phyloP scores from a whole-genome alignment of 1,140 invertebrate genomes.

The Mercenaria mercenaria region DNA sequence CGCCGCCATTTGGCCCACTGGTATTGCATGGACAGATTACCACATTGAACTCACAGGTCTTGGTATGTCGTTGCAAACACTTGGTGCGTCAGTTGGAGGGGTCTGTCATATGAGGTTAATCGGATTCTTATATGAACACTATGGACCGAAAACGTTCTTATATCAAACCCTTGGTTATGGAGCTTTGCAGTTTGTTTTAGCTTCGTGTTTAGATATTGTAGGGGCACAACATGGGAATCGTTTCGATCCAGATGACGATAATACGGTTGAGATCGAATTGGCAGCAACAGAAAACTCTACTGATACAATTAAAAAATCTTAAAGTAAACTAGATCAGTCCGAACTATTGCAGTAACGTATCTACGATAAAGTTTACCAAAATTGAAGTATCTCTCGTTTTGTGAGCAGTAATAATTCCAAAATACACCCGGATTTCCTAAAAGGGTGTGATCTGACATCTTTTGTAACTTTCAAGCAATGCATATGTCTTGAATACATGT shows the following conservation, averaged over 20 bases:
- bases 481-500: no score
- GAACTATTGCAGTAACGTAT: no score
- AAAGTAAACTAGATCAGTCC: no score
- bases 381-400: no score
- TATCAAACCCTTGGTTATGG: conserved; percentile 67
- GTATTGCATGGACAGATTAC: conserved; percentile 71
- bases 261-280: not conserved
- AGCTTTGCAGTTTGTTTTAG: not conserved
- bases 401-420: no score
- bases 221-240: conserved; percentile 52
- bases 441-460: no score
- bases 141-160: conserved; percentile 66
- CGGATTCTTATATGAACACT: conserved; percentile 72
- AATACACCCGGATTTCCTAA: no score
- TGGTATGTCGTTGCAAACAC: conserved; percentile 63
- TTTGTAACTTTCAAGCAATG: no score
- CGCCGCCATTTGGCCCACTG: conserved; percentile 66
- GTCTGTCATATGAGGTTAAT: conserved; percentile 70
- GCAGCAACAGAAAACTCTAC: not conserved
- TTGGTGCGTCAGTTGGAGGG: conserved; percentile 73
- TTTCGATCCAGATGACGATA: not conserved
- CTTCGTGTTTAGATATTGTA: not conserved
- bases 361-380: no score
- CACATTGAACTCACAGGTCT: conserved; percentile 72
- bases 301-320: no score